Base-by-base conservation (phyloP, 2,888 invertebrate genomes). In the Bembecia ichneumoniformis region DNA sequence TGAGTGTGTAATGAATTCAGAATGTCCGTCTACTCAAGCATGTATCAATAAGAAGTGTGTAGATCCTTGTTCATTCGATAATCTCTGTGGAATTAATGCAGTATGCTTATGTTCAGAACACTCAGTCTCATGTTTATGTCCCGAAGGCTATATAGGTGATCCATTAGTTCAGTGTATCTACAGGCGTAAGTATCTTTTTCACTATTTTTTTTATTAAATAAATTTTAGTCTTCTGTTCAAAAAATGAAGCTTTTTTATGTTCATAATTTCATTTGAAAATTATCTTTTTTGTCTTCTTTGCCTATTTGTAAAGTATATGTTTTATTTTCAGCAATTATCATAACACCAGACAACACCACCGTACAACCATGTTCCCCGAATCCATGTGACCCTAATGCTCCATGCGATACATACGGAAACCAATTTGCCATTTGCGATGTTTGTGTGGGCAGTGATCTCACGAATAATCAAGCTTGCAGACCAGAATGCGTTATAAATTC, bases 401-500 rank as follows among this genome's bases (percentile, higher is more conserved):
- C 89, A 35, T 95, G 95, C 64, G 91, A 91, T 50, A 88, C 91
- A 1, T 93, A 91, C 64, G 92, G 91, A 36, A 90, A 91, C 63
- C 91, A 93, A 66, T 91, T 94, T 43, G 95, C 94, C 1, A 89
- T 95, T 63, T 94, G 95, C 68, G 91, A 94, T 73, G 89, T 90
- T n/a, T 96, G 95, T 68, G 83, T 90, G 59, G 91, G 92, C 44
- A 89, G 91, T 1, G 90, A 91, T 58, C 90, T 91, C 36, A 82
- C 89, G 45, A 91, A 90, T 58, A 92, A 92, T 74, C 92, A 94
- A 20, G 89, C 90, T 35, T 96, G 96, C 60, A 89, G 93, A 66
- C 95, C 95, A 35, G 95, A 96, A 81, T 96, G 96, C 77, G 80
- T 96, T 47, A 89, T 92, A 13, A 93, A 92, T 66, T 91, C 93